Percentiles rank a stretch among this genome's conserved stretches.
phyloP scores from a whole-genome alignment of 2,888 invertebrate species.

The Eulithis prunata region DNA sequence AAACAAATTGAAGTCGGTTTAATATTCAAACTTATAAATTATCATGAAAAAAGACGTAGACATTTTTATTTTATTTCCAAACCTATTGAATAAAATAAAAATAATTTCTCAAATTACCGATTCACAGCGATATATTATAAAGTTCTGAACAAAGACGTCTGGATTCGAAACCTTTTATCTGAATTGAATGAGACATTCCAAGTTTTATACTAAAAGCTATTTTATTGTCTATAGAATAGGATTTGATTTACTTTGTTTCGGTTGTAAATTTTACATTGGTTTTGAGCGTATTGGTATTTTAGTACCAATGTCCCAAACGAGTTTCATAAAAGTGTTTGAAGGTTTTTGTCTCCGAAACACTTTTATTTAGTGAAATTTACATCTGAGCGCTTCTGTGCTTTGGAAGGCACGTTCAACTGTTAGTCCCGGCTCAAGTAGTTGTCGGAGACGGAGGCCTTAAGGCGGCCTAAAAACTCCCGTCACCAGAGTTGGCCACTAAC shows the following conservation, averaged over 20 bases:
- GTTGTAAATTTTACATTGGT: slow-evolving; percentile 23
- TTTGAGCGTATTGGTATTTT: slow-evolving; percentile 12
- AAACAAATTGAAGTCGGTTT: too few relatives aligned
- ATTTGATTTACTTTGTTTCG: slow-evolving; percentile 43
- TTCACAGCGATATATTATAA: slow-evolving; percentile 36
- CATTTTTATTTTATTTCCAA: neutral
- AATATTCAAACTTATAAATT: too few relatives aligned
- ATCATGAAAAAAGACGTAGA: too few relatives aligned
- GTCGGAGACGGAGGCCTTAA: too few relatives aligned
- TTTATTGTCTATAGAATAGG: slow-evolving; percentile 40
- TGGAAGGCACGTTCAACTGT: too few relatives aligned
- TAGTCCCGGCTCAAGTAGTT: too few relatives aligned
- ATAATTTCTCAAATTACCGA: slow-evolving; percentile 3
- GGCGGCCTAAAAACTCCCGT: too few relatives aligned
- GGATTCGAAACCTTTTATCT: slow-evolving; percentile 54
- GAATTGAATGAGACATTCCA: slow-evolving; percentile 48
- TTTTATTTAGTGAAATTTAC: too few relatives aligned
- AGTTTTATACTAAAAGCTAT: slow-evolving; percentile 49
- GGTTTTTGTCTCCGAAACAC: too few relatives aligned
- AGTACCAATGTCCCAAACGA: slow-evolving; percentile 5
- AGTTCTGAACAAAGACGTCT: slow-evolving; percentile 44
- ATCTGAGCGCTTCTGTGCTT: too few relatives aligned
- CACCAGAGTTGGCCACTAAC: too few relatives aligned
- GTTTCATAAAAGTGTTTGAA: neutral
- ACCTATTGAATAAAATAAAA: neutral